Base-by-base conservation (phyloP, 1,140 invertebrate species). In the Aricia agestis region DNA sequence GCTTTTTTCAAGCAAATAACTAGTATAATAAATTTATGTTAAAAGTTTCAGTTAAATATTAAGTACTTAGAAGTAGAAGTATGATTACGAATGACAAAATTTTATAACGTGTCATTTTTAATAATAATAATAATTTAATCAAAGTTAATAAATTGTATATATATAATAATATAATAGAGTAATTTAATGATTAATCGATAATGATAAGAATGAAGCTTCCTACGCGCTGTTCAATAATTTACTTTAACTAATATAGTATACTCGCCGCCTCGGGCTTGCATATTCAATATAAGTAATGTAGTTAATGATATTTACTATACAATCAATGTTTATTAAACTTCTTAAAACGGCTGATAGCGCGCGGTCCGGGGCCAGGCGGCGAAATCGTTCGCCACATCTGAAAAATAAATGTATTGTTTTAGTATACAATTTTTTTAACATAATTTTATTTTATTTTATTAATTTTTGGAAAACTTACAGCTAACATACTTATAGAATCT, bases 201-300 rank as follows among this genome's bases (percentile, higher is more conserved):
- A 92, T 92, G 90, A 92, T 92, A 92, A 92, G 86, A 92, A 92
- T 92, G 92, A 92, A 92, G 92, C 92, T 88, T 89, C 83, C 92
- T 92, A 92, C 90, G 87, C 84, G 89, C 86, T 89, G 89, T 86
- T 88, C 86, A 86, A 89, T 92, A 91, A 91, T 91, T 92, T 91
- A 89, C 86, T 86, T 91, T 92, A 92, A 92, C 91, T 92, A 91
- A 90, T 87, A 86, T 88, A 89, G 90, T 92, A 92, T 92, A 92
- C 89, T 89, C 85, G 89, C 87, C 91, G 83, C 83, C 84, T 80
- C 76, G 81, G 89, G 89, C 91, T 84, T 83, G 85, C 88, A 89
- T 83, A 85, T 86, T 85, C 86, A 87, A 74, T 25, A 81, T 91
- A 86, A 89, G 87, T 89, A 88, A 73, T 87, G 84, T 85, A 82